Conservation (phyloP, 2,888 invertebrate genomes). For the Lottia gigantea region DNA sequence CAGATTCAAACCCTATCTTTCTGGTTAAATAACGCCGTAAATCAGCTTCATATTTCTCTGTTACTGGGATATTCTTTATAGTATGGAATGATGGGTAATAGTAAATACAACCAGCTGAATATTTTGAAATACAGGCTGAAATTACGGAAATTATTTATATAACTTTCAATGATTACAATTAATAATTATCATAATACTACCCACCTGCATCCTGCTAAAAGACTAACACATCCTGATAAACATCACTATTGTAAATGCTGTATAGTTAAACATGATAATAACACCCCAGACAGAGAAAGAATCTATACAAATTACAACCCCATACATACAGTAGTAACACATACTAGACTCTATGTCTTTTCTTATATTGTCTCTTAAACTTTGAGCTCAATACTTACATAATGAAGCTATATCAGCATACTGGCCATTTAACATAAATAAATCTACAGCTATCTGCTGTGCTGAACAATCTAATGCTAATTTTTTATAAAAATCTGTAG, state of each 20-base stretch:
- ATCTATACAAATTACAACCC: no score
- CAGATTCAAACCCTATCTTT: conserved; percentile 98
- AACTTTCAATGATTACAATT: no score
- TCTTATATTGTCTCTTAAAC: no score
- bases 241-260: no score
- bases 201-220: no score
- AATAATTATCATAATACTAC: no score
- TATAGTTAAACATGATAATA: no score
- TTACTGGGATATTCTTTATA: conserved; percentile 76
- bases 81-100: conserved; percentile 88
- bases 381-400: conserved; percentile 73
- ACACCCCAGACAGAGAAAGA: no score
- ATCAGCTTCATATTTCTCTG: conserved; percentile 80
- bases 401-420: conserved; percentile 95
- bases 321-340: no score
- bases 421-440: conserved; percentile 92
- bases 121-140: conserved; percentile 86
- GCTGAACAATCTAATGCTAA: conserved; percentile 95
- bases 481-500: conserved; percentile 97
- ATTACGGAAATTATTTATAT: conserved; percentile 13
- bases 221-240: no score
- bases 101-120: conserved; percentile 92
- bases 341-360: no score
- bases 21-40: conserved; percentile 90
- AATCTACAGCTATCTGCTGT: conserved; percentile 93